These are phyloP conservation scores for Brachyhypopomus occidentalis DNA, from an alignment of 2,113 vertebrate genomes.

Conservation along the genomic window DNA sequence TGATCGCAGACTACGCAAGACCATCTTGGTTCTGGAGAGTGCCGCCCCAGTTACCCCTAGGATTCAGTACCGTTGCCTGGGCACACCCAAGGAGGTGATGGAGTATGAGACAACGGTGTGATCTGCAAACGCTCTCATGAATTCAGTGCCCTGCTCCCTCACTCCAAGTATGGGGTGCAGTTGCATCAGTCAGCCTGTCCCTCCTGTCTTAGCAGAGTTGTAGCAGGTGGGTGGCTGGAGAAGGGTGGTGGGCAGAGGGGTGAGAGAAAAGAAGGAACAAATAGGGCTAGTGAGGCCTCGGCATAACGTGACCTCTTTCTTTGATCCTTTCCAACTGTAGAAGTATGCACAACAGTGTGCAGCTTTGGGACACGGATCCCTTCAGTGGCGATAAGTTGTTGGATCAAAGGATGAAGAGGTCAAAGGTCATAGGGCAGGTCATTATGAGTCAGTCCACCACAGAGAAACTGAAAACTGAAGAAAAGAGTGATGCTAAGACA, in stretches of 20 bases:
- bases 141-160: constrained; percentile 17
- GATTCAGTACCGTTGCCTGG: constrained; percentile 90
- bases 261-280: neutral
- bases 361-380: constrained; percentile 5
- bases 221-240: constrained; percentile 3
- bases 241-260: neutral
- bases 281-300: constrained; percentile 19
- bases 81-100: constrained; percentile 87
- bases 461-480: neutral
- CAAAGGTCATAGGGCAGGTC: neutral
- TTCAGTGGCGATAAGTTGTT: constrained; percentile 17
- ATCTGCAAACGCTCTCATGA: constrained; percentile 53
- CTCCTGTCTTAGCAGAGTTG: constrained; percentile 13
- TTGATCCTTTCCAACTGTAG: constrained; percentile 9
- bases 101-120: constrained; percentile 98
- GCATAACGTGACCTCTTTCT: constrained; percentile 21
- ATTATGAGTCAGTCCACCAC: neutral
- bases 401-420: neutral
- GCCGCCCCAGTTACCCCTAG: constrained; percentile 85
- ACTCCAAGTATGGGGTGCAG: constrained; percentile 19
- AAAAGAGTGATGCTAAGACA: neutral
- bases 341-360: neutral
- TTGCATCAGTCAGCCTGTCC: neutral
- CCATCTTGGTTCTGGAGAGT: constrained; percentile 91
- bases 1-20: constrained; percentile 92